Percentiles rank a stretch among this genome's conserved stretches.
Evolutionary conservation across 2,113 vertebrate genomes (phyloP).

Genomic region (Semnopithecus entellus): DNA sequence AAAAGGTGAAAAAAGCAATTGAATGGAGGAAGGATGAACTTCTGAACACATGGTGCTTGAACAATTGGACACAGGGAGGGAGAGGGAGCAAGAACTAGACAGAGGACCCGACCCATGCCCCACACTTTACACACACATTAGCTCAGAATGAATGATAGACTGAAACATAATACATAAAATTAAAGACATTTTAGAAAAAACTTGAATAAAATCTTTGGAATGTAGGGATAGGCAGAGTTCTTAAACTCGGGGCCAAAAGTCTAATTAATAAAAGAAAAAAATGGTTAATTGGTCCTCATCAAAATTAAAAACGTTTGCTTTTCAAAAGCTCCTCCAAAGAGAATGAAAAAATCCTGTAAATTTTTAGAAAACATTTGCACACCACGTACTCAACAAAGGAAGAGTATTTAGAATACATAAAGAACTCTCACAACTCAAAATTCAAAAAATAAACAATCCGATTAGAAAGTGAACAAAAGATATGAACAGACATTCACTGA

Average conservation of each 20-base stretch:
- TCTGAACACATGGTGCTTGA: background rate
- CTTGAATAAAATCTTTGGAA: background rate
- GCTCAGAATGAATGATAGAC: background rate
- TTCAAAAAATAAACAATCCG: background rate
- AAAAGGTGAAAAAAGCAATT: background rate
- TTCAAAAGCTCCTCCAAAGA: background rate
- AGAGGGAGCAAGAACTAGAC: background rate
- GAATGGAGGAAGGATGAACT: background rate
- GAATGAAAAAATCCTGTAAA: background rate
- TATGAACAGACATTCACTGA: background rate
- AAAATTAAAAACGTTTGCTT: background rate
- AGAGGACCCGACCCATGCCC: no score
- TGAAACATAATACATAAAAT: background rate
- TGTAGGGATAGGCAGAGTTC: background rate
- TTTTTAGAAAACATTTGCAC: background rate
- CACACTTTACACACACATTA: background rate
- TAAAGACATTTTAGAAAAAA: background rate
- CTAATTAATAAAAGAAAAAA: background rate
- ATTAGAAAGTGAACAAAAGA: background rate
- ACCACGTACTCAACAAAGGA: background rate
- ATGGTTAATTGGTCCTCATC: background rate
- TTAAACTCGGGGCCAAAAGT: background rate
- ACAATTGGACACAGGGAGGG: background rate
- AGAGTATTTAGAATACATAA: background rate
- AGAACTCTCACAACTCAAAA: background rate